Evolutionary conservation across 1,140 invertebrate genomes (phyloP).

Genomic region (Cephus cinctus): DNA sequence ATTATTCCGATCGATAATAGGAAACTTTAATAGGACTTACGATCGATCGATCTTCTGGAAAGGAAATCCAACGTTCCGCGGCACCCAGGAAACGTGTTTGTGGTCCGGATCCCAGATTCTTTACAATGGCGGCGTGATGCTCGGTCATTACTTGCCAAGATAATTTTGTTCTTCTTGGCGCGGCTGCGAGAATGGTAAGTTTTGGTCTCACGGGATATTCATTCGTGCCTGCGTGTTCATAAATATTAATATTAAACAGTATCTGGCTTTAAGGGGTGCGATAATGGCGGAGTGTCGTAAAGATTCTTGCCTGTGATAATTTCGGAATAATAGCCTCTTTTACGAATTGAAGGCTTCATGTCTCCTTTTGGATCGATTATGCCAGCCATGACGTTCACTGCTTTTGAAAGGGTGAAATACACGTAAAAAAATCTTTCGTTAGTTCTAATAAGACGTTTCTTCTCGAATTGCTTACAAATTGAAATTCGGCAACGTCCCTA

Average conservation of each 20-base stretch:
- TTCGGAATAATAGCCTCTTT: constrained; percentile 33
- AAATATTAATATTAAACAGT: background rate
- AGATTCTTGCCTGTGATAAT: constrained; percentile 17
- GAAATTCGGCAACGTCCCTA: no score
- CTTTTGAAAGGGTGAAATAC: no score
- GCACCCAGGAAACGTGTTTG: constrained; percentile 51
- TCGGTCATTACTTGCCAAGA: constrained; percentile 45
- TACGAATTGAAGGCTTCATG: background rate
- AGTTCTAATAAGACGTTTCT: no score
- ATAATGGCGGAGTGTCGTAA: background rate
- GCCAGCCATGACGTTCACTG: no score
- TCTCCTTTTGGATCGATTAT: background rate
- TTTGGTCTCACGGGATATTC: constrained; percentile 6
- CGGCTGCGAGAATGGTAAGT: constrained; percentile 1
- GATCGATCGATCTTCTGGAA: constrained; percentile 59
- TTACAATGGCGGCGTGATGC: constrained; percentile 53
- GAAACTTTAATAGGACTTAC: constrained; percentile 39
- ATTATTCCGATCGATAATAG: background rate
- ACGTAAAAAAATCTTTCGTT: no score
- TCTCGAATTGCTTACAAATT: no score
- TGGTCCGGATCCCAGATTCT: constrained; percentile 45
- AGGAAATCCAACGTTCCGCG: constrained; percentile 61
- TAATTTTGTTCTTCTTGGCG: constrained; percentile 27
- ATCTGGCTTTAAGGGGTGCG: background rate
- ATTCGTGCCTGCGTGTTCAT: constrained; percentile 12